A percentile compares a stretch with the other conserved stretches of the same genome.
Evolutionary conservation across 2,888 invertebrate genomes (phyloP).

Genomic region (Andrena praecox): DNA sequence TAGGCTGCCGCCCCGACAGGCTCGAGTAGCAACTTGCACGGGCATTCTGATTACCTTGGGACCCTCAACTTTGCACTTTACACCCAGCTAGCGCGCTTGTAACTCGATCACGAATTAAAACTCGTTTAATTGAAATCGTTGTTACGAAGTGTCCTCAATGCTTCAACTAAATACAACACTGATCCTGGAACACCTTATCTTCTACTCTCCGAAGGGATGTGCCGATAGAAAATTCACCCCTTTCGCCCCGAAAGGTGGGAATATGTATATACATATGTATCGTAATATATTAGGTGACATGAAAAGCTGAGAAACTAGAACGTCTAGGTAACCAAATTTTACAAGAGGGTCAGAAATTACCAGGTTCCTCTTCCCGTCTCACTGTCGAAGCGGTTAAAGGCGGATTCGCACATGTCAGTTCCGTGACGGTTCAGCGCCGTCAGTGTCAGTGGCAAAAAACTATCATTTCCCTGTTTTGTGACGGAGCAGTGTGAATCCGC

Average conservation of each 20-base stretch:
- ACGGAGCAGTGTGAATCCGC: too few species aligned
- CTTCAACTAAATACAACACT: background rate
- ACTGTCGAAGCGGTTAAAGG: too few species aligned
- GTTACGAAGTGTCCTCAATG: background rate
- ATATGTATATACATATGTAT: too few species aligned
- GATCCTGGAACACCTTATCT: background rate
- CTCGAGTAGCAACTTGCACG: background rate
- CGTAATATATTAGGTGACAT: too few species aligned
- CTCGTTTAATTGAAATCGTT: conserved; percentile 16
- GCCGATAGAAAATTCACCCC: background rate
- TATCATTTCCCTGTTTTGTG: too few species aligned
- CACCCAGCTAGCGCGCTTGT: background rate
- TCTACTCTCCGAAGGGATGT: background rate
- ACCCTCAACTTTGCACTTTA: background rate
- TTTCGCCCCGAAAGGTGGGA: background rate
- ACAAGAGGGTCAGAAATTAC: too few species aligned
- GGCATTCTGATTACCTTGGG: conserved; percentile 5
- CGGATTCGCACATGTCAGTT: too few species aligned
- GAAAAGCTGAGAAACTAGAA: too few species aligned
- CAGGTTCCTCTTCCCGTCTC: too few species aligned
- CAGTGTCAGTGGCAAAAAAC: too few species aligned
- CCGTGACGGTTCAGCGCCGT: too few species aligned
- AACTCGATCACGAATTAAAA: conserved; percentile 4
- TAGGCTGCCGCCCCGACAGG: conserved; percentile 2
- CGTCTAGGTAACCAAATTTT: too few species aligned